Evolutionary conservation across 2,888 invertebrate genomes (phyloP).

Genomic region (Resseliella maxima): DNA sequence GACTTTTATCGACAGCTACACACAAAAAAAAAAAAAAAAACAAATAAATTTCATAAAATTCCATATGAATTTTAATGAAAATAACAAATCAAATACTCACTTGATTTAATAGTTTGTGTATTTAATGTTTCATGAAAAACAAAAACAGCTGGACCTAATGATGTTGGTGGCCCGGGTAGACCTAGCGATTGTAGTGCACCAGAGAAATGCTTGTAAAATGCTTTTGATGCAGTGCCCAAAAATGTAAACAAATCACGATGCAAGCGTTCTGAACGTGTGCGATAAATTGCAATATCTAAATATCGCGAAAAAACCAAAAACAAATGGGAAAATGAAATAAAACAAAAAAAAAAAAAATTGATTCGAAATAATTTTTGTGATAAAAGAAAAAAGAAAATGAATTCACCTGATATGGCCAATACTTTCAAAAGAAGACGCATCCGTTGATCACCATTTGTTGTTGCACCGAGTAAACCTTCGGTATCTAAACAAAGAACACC

Average conservation of each 20-base stretch:
- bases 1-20: conserved; percentile 70
- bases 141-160: conserved; percentile 79
- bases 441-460: conserved; percentile 64
- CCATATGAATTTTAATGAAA: background rate
- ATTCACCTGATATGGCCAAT: conserved; percentile 83
- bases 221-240: conserved; percentile 79
- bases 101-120: conserved; percentile 74
- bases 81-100: conserved; percentile 62
- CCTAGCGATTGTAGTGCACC: conserved; percentile 67
- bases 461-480: conserved; percentile 78
- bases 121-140: conserved; percentile 84
- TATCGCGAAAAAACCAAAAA: no score
- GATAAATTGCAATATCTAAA: conserved; percentile 74
- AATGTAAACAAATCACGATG: conserved; percentile 83
- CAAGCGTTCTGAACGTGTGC: conserved; percentile 79
- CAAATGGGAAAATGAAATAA: no score
- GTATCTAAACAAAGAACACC: conserved; percentile 81
- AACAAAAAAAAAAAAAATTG: no score
- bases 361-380: no score
- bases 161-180: conserved; percentile 65
- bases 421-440: conserved; percentile 79
- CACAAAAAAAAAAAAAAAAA: no score
- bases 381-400: conserved; percentile 62
- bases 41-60: background rate
- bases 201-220: conserved; percentile 79